Evolutionary conservation across 2,113 vertebrate species (phyloP).

Genomic region (Scomber colias): DNA sequence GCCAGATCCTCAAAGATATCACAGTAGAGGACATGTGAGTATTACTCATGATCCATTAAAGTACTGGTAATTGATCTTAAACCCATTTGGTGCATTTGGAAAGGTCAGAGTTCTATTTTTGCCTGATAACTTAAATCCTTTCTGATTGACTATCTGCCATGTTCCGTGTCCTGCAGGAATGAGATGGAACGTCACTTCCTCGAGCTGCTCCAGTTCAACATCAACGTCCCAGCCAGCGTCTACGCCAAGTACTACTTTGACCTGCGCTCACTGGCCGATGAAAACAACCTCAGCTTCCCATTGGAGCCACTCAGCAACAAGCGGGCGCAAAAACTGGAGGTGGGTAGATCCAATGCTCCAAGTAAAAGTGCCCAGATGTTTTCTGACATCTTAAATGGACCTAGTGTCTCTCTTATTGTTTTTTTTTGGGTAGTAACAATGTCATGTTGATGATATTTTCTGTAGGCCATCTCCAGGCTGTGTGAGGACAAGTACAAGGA

Average conservation of each 20-base stretch:
- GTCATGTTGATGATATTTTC: neutral
- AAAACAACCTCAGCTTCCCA: slow-evolving; percentile 96
- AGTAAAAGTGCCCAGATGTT: neutral
- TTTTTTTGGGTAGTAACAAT: neutral
- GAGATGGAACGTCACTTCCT: slow-evolving; percentile 98
- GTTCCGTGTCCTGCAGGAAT: slow-evolving; percentile 85
- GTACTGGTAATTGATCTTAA: too few relatives aligned
- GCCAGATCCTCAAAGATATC: slow-evolving; percentile 97
- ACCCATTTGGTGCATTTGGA: neutral
- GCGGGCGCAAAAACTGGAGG: slow-evolving; percentile 95
- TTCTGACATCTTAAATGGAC: too few relatives aligned
- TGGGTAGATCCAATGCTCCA: slow-evolving; percentile 60
- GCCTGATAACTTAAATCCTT: neutral
- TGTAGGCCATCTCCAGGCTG: slow-evolving; percentile 95
- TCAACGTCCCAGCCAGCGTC: slow-evolving; percentile 98
- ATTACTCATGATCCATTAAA: neutral
- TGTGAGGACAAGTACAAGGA: slow-evolving; percentile 98
- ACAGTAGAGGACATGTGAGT: slow-evolving; percentile 96
- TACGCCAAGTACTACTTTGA: slow-evolving; percentile 99
- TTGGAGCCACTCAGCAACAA: slow-evolving; percentile 97
- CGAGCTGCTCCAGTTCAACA: slow-evolving; percentile 98
- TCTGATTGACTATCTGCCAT: neutral
- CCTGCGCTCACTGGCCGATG: slow-evolving; percentile 96
- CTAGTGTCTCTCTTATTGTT: too few relatives aligned
- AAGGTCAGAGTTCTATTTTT: neutral